phyloP scores from a whole-genome alignment of 2,888 invertebrate species.

The Ichneumoninae sp. region DNA sequence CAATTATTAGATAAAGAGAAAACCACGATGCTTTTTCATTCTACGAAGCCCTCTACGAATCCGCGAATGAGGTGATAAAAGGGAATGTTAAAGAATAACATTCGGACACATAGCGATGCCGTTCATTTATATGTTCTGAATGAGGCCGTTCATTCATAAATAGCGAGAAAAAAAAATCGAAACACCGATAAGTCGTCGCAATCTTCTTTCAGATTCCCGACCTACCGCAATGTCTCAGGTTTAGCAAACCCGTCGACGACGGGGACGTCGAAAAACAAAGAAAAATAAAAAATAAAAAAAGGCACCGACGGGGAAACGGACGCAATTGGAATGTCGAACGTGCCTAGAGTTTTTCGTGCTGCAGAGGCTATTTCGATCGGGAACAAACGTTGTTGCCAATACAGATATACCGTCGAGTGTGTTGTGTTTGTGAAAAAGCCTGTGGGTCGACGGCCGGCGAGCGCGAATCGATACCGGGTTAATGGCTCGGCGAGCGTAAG shows the following conservation, averaged over 20 bases:
- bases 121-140: too few species aligned
- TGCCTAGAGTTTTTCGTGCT: conserved; percentile 65
- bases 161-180: neutral
- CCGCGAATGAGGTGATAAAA: too few species aligned
- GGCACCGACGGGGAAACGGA: conserved; percentile 65
- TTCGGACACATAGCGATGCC: too few species aligned
- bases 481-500: conserved; percentile 60
- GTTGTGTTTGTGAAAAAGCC: neutral
- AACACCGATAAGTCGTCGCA: conserved; percentile 24
- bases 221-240: conserved; percentile 61
- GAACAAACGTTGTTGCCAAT: conserved; percentile 32
- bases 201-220: conserved; percentile 38
- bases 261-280: neutral
- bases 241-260: conserved; percentile 45
- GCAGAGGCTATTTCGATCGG: conserved; percentile 67
- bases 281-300: conserved; percentile 14
- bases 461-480: conserved; percentile 59
- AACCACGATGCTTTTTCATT: too few species aligned
- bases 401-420: conserved; percentile 7
- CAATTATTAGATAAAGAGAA: too few species aligned
- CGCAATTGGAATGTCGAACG: conserved; percentile 68
- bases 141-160: too few species aligned
- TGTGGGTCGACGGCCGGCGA: conserved; percentile 59
- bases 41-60: too few species aligned
- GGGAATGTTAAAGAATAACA: too few species aligned